These are phyloP conservation scores for Andrena minutula DNA, from an alignment of 2,888 invertebrate species.

Conservation along the genomic window DNA sequence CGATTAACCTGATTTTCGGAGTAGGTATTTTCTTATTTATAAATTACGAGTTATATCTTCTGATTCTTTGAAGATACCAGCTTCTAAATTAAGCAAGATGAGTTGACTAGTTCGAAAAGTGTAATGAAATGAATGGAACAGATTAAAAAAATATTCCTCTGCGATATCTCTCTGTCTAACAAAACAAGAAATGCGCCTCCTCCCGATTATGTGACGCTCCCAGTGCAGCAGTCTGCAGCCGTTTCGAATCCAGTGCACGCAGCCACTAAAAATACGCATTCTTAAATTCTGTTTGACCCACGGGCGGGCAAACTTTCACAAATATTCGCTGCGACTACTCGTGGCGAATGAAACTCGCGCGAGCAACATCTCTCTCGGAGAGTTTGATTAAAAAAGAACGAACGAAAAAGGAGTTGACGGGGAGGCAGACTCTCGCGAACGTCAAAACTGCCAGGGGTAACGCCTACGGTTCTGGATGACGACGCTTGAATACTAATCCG, in stretches of 20 bases:
- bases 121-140: no score
- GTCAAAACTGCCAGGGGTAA: conserved; percentile 1
- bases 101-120: no score
- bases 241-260: neutral
- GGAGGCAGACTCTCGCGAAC: neutral
- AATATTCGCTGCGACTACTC: neutral
- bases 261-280: neutral
- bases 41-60: no score
- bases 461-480: conserved; percentile 13
- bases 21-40: no score
- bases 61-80: no score
- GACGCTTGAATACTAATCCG: conserved; percentile 37
- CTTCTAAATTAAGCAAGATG: no score
- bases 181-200: no score
- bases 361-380: neutral
- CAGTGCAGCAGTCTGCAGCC: no score
- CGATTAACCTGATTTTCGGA: no score
- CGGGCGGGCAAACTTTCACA: neutral
- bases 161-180: no score
- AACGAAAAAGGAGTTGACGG: neutral
- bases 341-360: neutral
- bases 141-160: no score
- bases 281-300: neutral
- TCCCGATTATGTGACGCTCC: no score
- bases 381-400: neutral